Base-by-base conservation (phyloP, 2,797 vertebrate species). In the Clangula hyemalis region DNA sequence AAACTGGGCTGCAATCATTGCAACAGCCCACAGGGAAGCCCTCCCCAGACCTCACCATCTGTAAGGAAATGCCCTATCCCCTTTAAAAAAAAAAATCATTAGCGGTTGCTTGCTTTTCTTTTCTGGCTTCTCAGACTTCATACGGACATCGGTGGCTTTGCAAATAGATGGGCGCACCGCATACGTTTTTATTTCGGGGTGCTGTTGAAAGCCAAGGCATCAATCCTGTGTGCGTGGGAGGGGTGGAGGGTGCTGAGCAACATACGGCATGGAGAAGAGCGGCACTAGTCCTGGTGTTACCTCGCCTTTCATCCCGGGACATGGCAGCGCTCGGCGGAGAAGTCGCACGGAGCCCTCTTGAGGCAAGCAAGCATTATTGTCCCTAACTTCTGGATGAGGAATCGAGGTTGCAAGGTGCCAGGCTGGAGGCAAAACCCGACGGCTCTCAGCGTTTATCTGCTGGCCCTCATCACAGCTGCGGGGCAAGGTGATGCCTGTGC, bases 311-410 rank as follows among this genome's bases (percentile, higher is more conserved):
- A 68, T 18, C 76, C 94, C 2, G 62, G 90, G 89, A 75, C 76
- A 3, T 2, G 8, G 85, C 91, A 17, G 49, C 0, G 2, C 60
- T 93, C 39, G 13, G 76, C 80, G n/a, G 36, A 81, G 83, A 89
- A 60, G 95, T 93, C 73, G 34, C 76, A 41, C 82, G 25, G 95
- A 93, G 95, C 94, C 95, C 95, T 96, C 95, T 95, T 85, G 95
- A 97, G 95, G 95, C 83, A 90, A 34, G 15, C 11, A 7, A 68
- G 51, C 71, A 61, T 85, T 71, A 96, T 5, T 74, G 91, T 90
- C 87, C 32, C 0, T 39, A 13, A 39, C 60, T 43, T 17, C 21
- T 6, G 68, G 20, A 5, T 20, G 19, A 69, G 73, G 76, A 84
- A 75, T 30, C 1, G 2, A 6, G 84, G 4, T 8, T 68, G 79